phyloP scores from a whole-genome alignment of 1,140 invertebrate species.

The Orchestia grillus region DNA sequence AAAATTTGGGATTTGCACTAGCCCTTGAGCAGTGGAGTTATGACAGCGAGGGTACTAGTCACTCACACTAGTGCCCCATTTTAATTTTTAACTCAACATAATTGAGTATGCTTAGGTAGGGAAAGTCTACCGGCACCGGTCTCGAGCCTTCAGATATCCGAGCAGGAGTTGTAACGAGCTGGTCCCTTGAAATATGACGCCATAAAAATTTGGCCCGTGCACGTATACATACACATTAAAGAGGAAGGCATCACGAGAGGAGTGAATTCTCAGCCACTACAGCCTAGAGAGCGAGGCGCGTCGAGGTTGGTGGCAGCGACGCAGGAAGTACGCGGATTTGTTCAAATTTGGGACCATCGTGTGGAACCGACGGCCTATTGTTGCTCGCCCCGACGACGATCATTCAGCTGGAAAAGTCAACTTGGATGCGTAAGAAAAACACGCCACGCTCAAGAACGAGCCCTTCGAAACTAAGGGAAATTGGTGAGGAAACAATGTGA shows the following conservation, averaged over 20 bases:
- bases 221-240: not conserved
- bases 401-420: constrained; percentile 29
- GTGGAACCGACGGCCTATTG: constrained; percentile 42
- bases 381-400: not conserved
- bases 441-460: not conserved
- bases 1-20: not conserved
- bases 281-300: no score
- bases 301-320: not conserved
- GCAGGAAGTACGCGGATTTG: constrained; percentile 12
- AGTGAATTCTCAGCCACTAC: not conserved
- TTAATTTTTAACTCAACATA: not conserved
- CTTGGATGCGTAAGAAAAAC: constrained; percentile 2
- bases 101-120: not conserved
- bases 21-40: not conserved
- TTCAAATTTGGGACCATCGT: constrained; percentile 23
- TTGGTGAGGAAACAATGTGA: not conserved
- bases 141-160: not conserved
- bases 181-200: not conserved
- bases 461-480: not conserved
- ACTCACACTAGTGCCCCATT: not conserved
- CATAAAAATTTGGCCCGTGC: not conserved
- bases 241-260: not conserved
- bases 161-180: not conserved
- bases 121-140: not conserved
- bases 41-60: not conserved